Conservation (phyloP, 2,113 vertebrate genomes). For the Pavo muticus region DNA sequence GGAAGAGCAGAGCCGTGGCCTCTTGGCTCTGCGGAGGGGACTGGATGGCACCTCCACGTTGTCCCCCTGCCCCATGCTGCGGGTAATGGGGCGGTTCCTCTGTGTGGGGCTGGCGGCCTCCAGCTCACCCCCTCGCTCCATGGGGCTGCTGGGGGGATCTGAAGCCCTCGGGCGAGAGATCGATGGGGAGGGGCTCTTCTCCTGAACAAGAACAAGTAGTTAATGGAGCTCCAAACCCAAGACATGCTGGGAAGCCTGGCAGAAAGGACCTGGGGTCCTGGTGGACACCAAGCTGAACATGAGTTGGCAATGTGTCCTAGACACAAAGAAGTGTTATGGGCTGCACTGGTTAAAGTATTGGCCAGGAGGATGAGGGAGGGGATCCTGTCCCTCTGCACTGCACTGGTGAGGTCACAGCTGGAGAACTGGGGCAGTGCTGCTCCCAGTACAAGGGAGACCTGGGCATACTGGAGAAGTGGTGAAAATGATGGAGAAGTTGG, state of each 20-base stretch:
- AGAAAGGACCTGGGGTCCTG: neutral
- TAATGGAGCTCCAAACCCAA: neutral
- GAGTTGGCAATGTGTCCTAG: neutral
- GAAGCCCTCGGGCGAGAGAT: conserved; percentile 80
- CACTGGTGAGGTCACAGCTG: neutral
- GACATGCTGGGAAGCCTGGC: neutral
- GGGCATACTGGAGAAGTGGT: too few relatives aligned
- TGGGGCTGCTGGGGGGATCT: conserved; percentile 83
- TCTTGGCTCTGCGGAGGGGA: conserved; percentile 84
- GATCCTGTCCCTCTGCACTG: neutral
- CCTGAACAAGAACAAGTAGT: neutral
- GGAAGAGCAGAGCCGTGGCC: conserved; percentile 86
- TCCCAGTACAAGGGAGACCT: neutral
- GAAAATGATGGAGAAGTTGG: too few relatives aligned
- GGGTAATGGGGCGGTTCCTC: conserved; percentile 86
- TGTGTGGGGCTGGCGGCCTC: conserved; percentile 77
- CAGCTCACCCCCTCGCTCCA: conserved; percentile 70
- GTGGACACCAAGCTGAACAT: neutral
- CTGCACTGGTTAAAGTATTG: neutral
- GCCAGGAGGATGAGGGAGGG: neutral
- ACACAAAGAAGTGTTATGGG: neutral
- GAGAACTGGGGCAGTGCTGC: neutral
- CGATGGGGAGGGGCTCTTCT: conserved; percentile 76
- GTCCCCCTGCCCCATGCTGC: conserved; percentile 89
- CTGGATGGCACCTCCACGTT: conserved; percentile 79